Evolutionary conservation across 2,888 invertebrate species (phyloP).

Genomic region (Stenichneumon culpator): DNA sequence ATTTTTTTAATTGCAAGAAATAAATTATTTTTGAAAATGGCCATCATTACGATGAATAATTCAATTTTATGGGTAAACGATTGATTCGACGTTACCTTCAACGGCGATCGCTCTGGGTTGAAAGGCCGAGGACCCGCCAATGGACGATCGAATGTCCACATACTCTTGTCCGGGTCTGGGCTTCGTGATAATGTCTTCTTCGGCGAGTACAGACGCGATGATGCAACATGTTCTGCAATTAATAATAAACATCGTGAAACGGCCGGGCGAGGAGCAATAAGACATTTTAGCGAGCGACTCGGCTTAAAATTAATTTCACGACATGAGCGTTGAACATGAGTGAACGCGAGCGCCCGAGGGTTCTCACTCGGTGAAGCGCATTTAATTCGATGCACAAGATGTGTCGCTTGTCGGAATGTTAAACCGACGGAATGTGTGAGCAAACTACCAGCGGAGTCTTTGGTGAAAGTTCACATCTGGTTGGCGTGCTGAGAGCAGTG

Average conservation of each 20-base stretch:
- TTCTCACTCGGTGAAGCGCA: conserved; percentile 8
- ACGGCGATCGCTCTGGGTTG: conserved; percentile 71
- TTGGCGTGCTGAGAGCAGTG: conserved; percentile 30
- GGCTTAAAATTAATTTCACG: conserved; percentile 32
- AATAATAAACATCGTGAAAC: conserved; percentile 73
- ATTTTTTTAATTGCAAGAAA: too few species aligned
- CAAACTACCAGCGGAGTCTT: conserved; percentile 53
- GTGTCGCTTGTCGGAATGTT: conserved; percentile 54
- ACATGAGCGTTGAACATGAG: conserved; percentile 7
- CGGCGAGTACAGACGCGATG: conserved; percentile 85
- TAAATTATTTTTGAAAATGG: too few species aligned
- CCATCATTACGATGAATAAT: neutral
- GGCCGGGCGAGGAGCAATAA: neutral
- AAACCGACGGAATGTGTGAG: conserved; percentile 65
- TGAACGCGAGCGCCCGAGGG: neutral
- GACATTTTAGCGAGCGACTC: neutral
- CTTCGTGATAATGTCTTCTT: conserved; percentile 88
- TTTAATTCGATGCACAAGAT: conserved; percentile 52
- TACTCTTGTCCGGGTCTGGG: conserved; percentile 89
- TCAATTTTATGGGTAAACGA: neutral
- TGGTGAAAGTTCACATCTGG: conserved; percentile 79
- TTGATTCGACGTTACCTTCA: conserved; percentile 72
- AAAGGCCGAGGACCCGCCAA: conserved; percentile 67
- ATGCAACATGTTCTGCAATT: conserved; percentile 87
- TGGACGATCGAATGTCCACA: conserved; percentile 87